Percentiles rank a stretch among this genome's conserved stretches.
Conservation (phyloP, 2,113 vertebrate species). For the Melanocharis versteri region DNA sequence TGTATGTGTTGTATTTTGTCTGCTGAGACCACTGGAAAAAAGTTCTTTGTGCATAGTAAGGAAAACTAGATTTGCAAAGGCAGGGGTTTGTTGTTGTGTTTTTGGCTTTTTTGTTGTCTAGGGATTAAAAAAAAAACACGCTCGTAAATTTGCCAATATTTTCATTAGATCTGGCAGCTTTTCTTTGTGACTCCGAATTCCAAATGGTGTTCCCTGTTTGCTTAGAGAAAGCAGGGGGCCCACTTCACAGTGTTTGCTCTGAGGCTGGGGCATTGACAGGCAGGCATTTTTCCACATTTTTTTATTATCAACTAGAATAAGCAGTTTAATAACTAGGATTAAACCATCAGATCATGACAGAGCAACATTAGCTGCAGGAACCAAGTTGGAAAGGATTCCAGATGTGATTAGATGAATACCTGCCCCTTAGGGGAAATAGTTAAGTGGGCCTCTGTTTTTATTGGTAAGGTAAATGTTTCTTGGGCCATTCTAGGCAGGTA, state of each 20-base stretch:
- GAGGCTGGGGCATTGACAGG: conserved; percentile 30
- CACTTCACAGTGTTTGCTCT: conserved; percentile 16
- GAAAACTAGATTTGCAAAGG: neutral
- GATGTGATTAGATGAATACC: conserved; percentile 53
- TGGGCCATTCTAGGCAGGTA: conserved; percentile 22
- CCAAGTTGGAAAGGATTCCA: conserved; percentile 51
- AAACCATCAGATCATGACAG: conserved; percentile 67
- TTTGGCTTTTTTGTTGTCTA: neutral
- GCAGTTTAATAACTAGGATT: conserved; percentile 65
- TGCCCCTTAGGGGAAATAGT: conserved; percentile 34
- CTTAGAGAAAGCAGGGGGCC: conserved; percentile 5
- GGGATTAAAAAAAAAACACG: neutral
- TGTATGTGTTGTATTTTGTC: conserved; percentile 4
- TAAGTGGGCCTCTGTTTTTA: conserved; percentile 15
- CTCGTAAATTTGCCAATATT: neutral
- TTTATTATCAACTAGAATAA: conserved; percentile 63
- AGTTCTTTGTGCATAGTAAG: neutral
- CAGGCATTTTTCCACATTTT: conserved; percentile 32
- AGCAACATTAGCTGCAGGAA: conserved; percentile 52
- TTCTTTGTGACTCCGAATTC: conserved; percentile 33
- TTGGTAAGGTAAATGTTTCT: conserved; percentile 17
- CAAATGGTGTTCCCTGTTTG: neutral
- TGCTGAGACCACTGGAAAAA: neutral
- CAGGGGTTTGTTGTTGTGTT: neutral
- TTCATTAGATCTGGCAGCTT: conserved; percentile 26